These are phyloP conservation scores for Parasteatoda tepidariorum DNA, from an alignment of 1,140 invertebrate genomes.

Conservation along the genomic window DNA sequence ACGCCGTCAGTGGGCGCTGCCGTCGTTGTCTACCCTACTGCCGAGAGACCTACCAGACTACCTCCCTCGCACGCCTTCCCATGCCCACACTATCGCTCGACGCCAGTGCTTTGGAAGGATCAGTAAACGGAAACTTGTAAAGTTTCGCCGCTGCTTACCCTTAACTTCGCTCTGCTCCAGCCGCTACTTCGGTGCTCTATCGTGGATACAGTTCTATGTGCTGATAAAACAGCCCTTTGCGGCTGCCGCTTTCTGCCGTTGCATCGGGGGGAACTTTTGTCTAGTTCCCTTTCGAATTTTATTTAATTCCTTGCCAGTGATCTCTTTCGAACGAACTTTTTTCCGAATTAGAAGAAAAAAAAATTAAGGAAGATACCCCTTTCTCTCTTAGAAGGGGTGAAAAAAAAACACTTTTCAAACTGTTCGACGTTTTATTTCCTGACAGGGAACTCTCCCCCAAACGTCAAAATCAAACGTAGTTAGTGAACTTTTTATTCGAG, in stretches of 20 bases:
- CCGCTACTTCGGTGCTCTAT: background rate
- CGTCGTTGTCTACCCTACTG: conserved; percentile 3
- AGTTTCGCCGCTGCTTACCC: background rate
- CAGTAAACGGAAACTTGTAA: conserved; percentile 20
- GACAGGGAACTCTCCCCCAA: no score
- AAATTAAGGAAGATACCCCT: no score
- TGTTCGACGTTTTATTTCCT: background rate
- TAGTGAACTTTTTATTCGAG: background rate
- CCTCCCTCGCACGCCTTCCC: conserved; percentile 26
- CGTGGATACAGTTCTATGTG: background rate
- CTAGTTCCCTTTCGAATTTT: background rate
- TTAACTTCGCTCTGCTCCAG: background rate
- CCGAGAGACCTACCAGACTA: conserved; percentile 34
- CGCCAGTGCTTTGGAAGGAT: conserved; percentile 5
- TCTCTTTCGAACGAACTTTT: background rate
- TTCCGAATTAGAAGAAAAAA: no score
- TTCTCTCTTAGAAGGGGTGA: background rate
- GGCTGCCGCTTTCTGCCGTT: background rate
- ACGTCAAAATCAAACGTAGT: background rate
- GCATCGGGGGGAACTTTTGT: background rate
- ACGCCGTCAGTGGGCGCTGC: conserved; percentile 29
- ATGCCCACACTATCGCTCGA: conserved; percentile 10
- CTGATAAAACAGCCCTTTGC: background rate
- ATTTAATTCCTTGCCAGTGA: background rate
- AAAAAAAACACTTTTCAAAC: background rate